Base-by-base conservation (phyloP, 2,888 invertebrate genomes). In the Mimumesa dahlbomi region DNA sequence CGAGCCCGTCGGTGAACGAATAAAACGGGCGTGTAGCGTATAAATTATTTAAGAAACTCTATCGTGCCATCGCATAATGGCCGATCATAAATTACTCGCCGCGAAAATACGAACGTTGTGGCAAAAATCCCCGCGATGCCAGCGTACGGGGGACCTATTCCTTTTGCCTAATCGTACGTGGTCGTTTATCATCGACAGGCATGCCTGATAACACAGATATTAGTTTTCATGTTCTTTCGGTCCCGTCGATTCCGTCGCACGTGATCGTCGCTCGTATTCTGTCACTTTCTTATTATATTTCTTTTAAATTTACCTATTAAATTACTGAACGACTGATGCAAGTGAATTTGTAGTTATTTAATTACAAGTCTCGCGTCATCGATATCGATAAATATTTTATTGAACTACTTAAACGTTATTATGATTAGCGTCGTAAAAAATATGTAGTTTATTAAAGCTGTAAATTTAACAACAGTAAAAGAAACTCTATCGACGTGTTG, bases 31-130 rank as follows among this genome's bases (percentile, higher is more conserved):
- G 83, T 75, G 80, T 56, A 40, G 74, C 76, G 80, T 84, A 87
- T 87, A 87, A 87, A 85, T 86, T 87, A 87, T 87, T 86, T 84
- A 82, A 84, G 79, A 84, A 86, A 87, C 84, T 86, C 84, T 87
- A 84, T 83, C 85, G 79, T 82, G 75, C 82, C 80, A 85, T 82
- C 84, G 85, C 76, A 82, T 87, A 86, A 87, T 86, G 81, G 79
- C 74, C 79, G 81, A 79, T 77, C 80, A 83, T 87, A 87, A 87
- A 87, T 87, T 79, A 85, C 76, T 48, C 70, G 52, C 38, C 40
- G 75, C 63, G 78, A 75, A 78, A 85, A 81, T 85, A 85, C 80
- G 82, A 71, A 79, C 75, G 75, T 73, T 67, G 52, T 31, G 21
- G 63, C 56, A 81, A 82, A 84, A 84, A 82, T 80, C 36, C 69